These are phyloP conservation scores for Gryon sp. DNA, from an alignment of 1,140 invertebrate species.

Conservation along the genomic window DNA sequence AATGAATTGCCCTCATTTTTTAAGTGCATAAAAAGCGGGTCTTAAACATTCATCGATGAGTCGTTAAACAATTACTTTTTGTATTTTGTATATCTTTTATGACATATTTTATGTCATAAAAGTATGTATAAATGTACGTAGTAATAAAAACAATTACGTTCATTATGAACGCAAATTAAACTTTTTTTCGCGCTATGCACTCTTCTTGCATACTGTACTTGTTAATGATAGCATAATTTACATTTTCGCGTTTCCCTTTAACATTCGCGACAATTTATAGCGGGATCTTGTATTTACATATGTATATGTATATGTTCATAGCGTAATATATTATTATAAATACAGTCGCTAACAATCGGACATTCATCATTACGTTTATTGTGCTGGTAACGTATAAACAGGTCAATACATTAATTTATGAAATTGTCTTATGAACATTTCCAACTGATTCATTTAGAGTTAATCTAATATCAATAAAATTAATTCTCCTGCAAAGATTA, in stretches of 20 bases:
- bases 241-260: conserved; percentile 34
- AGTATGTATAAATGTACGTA: no score
- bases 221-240: conserved; percentile 57
- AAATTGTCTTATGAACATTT: no score
- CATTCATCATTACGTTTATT: conserved; percentile 36
- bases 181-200: conserved; percentile 20
- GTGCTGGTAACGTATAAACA: background rate
- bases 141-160: conserved; percentile 28
- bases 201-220: conserved; percentile 26
- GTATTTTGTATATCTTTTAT: no score
- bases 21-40: no score
- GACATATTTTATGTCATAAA: no score
- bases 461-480: no score
- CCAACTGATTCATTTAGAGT: no score
- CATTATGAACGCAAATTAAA: conserved; percentile 42
- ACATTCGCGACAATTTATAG: conserved; percentile 45
- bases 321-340: conserved; percentile 47
- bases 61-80: no score
- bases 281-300: conserved; percentile 19
- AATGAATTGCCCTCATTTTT: no score
- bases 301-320: conserved; percentile 15
- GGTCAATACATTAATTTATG: conserved; percentile 2
- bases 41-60: no score
- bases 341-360: conserved; percentile 38
- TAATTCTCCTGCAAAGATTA: no score